phyloP scores from a whole-genome alignment of 2,797 vertebrate species.

The Meriones psammophilus region DNA sequence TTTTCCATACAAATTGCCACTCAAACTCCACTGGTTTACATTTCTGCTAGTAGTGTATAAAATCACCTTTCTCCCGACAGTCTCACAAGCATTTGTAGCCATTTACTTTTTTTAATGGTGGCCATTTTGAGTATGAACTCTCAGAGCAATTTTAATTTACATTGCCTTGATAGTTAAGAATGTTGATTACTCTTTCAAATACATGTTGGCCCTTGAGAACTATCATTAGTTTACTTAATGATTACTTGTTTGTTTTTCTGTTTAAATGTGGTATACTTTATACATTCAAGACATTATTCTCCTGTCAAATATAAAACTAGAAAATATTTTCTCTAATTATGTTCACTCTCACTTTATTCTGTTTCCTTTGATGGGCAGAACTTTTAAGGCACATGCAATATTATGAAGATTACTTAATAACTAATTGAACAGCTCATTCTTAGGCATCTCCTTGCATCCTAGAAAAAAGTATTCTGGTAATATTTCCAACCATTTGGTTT shows the following conservation, averaged over 20 bases:
- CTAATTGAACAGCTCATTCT: neutral
- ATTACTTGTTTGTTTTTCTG: neutral
- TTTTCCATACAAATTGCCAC: neutral
- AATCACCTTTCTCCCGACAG: neutral
- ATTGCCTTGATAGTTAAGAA: neutral
- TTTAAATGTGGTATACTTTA: neutral
- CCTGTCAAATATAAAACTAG: neutral
- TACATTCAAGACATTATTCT: neutral
- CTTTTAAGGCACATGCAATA: neutral
- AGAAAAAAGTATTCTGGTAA: neutral
- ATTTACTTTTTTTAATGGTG: neutral
- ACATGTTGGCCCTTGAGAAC: neutral
- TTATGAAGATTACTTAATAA: neutral
- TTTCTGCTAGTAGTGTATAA: neutral
- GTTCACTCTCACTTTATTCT: neutral
- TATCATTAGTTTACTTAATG: neutral
- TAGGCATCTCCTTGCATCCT: neutral
- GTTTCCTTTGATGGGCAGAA: neutral
- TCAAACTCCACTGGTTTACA: neutral
- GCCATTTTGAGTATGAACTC: neutral
- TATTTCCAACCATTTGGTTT: constrained; percentile 16
- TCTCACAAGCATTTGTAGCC: neutral
- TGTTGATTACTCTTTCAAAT: neutral
- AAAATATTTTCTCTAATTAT: neutral
- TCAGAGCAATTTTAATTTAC: neutral